These are phyloP conservation scores for Myiagra hebetior DNA, from an alignment of 2,113 vertebrate genomes.

Conservation along the genomic window DNA sequence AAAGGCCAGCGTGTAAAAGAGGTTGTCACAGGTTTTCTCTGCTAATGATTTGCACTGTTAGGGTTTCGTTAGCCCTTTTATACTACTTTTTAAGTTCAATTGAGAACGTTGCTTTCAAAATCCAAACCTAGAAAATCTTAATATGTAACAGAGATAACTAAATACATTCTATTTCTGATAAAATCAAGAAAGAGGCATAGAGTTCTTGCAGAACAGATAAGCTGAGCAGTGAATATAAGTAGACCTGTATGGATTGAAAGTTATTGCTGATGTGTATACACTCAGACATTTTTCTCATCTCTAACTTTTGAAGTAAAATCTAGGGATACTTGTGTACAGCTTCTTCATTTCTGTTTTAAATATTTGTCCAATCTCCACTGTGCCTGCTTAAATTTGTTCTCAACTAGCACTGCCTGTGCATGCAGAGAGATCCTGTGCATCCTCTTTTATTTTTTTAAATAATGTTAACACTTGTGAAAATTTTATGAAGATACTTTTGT, in stretches of 20 bases:
- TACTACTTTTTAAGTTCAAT: constrained; percentile 80
- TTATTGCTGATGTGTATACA: constrained; percentile 52
- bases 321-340: constrained; percentile 68
- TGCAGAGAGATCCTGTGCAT: constrained; percentile 86
- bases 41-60: constrained; percentile 89
- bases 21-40: constrained; percentile 89
- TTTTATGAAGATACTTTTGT: constrained; percentile 89
- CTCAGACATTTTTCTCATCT: constrained; percentile 66
- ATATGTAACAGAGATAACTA: constrained; percentile 46
- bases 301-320: constrained; percentile 57
- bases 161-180: constrained; percentile 45
- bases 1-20: constrained; percentile 92
- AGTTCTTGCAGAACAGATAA: constrained; percentile 68
- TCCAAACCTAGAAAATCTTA: constrained; percentile 63
- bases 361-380: constrained; percentile 73
- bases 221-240: constrained; percentile 68
- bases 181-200: constrained; percentile 15
- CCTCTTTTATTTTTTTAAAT: constrained; percentile 89
- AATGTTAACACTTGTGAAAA: constrained; percentile 90
- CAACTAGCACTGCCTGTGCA: constrained; percentile 91
- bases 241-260: constrained; percentile 66
- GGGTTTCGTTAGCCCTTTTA: constrained; percentile 80
- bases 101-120: constrained; percentile 79
- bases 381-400: constrained; percentile 89
- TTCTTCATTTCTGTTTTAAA: constrained; percentile 68